Conservation (phyloP, 2,888 invertebrate genomes). For the Trichopria drosophilae region DNA sequence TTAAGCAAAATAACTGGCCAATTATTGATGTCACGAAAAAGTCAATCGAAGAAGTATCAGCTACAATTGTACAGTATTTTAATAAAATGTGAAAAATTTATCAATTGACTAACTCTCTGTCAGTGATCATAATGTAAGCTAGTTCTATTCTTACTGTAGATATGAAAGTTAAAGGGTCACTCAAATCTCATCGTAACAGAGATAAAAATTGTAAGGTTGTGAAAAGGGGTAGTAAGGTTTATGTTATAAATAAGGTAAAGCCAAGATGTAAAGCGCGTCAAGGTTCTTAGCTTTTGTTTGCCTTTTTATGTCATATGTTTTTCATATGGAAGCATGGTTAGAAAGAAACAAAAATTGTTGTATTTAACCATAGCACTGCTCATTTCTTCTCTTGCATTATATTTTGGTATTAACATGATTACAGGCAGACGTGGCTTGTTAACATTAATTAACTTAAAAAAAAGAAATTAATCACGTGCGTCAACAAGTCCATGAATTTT, state of each 20-base stretch:
- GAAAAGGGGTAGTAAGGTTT: conserved; percentile 23
- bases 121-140: conserved; percentile 21
- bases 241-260: conserved; percentile 22
- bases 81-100: conserved; percentile 25
- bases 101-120: conserved; percentile 22
- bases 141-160: conserved; percentile 23
- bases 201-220: conserved; percentile 24
- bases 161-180: conserved; percentile 23
- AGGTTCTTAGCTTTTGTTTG: conserved; percentile 24
- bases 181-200: conserved; percentile 21
- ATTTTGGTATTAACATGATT: conserved; percentile 19
- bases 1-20: conserved; percentile 24
- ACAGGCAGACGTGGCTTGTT: conserved; percentile 22
- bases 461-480: too few species aligned
- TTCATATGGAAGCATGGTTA: conserved; percentile 17
- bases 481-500: too few species aligned
- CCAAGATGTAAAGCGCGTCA: conserved; percentile 22
- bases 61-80: conserved; percentile 22
- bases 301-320: conserved; percentile 19
- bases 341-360: conserved; percentile 21
- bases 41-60: conserved; percentile 24
- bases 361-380: conserved; percentile 17
- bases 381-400: conserved; percentile 23
- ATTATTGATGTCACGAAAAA: conserved; percentile 23
- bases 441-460: conserved; percentile 21